Percentiles rank a stretch among this genome's conserved stretches.
Conservation (phyloP, 92 coral and sea anemone genomes). For the Actinostola sp. region DNA sequence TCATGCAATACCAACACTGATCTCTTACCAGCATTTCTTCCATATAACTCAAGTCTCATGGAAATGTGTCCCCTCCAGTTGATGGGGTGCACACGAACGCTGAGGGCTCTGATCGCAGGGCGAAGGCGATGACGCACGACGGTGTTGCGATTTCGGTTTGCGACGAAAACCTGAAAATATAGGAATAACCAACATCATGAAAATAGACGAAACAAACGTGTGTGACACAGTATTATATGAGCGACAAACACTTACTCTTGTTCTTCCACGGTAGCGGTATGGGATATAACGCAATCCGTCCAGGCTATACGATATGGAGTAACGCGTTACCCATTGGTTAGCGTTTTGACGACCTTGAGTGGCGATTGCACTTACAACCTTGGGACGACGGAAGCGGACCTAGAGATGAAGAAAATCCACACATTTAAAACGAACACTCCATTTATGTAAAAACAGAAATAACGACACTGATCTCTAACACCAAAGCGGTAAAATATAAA, state of each 20-base stretch:
- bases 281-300: slow-evolving; percentile 37
- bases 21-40: slow-evolving; percentile 56
- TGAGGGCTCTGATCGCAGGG: slow-evolving; percentile 39
- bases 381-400: slow-evolving; percentile 33
- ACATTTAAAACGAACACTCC: no score
- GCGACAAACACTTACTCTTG: slow-evolving; percentile 28
- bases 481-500: neutral
- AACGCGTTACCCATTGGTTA: slow-evolving; percentile 56
- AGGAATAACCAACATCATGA: neutral
- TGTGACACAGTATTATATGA: neutral
- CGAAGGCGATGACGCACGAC: slow-evolving; percentile 57
- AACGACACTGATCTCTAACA: neutral
- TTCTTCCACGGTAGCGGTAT: slow-evolving; percentile 29
- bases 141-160: slow-evolving; percentile 67
- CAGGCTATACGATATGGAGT: slow-evolving; percentile 36
- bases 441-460: neutral
- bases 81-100: slow-evolving; percentile 47
- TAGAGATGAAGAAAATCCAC: neutral
- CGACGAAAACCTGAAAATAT: slow-evolving; percentile 57
- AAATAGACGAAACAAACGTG: neutral
- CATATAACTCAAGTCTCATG: slow-evolving; percentile 62
- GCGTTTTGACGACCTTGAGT: slow-evolving; percentile 59
- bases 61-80: slow-evolving; percentile 56
- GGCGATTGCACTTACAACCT: slow-evolving; percentile 34
- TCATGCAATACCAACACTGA: neutral